Evolutionary conservation across 2,797 vertebrate species (phyloP).

Genomic region (Ctenopoma kingsleyae): DNA sequence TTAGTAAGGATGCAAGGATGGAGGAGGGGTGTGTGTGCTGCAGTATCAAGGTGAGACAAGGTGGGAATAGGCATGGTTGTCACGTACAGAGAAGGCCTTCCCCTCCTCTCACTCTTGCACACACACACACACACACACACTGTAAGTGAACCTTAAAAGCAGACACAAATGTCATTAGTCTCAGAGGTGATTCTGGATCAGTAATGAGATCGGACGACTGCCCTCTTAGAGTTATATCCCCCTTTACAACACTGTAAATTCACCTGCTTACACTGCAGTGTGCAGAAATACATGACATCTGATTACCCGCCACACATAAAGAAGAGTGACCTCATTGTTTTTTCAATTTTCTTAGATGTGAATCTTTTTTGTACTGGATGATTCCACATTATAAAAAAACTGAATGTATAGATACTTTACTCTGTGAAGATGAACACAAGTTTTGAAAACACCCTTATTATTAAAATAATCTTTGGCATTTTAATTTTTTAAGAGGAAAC

Average conservation of each 20-base stretch:
- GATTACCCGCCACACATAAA: constrained; percentile 14
- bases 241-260: constrained; percentile 63
- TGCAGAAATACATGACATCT: constrained; percentile 42
- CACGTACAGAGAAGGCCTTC: constrained; percentile 79
- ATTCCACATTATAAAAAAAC: too few relatives aligned
- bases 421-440: too few relatives aligned
- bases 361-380: not conserved
- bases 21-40: constrained; percentile 56
- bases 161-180: constrained; percentile 65
- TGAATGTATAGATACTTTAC: constrained; percentile 2
- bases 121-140: constrained; percentile 38
- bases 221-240: constrained; percentile 57
- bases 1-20: constrained; percentile 52
- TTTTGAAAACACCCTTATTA: too few relatives aligned
- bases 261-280: constrained; percentile 55
- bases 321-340: constrained; percentile 5
- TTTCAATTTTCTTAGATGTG: not conserved
- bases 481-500: too few relatives aligned
- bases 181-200: constrained; percentile 61
- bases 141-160: constrained; percentile 57
- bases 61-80: constrained; percentile 84
- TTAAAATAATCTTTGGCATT: too few relatives aligned
- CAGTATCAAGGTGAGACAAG: constrained; percentile 85
- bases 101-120: constrained; percentile 31
- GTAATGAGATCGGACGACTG: constrained; percentile 78